Conservation (phyloP, 2,797 vertebrate genomes). For the Gymnocypris eckloni region DNA sequence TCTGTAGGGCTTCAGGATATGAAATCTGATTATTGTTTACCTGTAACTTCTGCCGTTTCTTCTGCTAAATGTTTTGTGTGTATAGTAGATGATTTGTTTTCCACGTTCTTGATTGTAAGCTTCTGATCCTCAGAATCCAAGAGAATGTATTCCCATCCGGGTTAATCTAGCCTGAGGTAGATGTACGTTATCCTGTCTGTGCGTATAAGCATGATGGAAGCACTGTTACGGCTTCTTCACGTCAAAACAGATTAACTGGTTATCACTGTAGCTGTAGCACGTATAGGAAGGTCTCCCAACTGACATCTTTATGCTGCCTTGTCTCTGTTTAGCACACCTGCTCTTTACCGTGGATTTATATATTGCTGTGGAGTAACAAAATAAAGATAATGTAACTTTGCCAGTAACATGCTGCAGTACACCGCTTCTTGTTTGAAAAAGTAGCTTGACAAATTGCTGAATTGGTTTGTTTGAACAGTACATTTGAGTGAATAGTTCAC, state of each 20-base stretch:
- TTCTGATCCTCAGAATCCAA: background rate
- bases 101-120: slow-evolving; percentile 11
- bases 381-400: background rate
- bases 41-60: background rate
- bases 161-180: slow-evolving; percentile 5
- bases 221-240: slow-evolving; percentile 31
- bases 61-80: background rate
- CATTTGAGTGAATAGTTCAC: background rate
- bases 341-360: slow-evolving; percentile 14
- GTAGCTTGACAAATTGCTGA: background rate
- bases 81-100: background rate
- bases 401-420: background rate
- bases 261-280: background rate
- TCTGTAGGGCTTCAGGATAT: slow-evolving; percentile 19
- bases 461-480: no score
- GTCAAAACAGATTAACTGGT: slow-evolving; percentile 14
- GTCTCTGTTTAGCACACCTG: background rate
- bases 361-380: background rate
- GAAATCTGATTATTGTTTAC: slow-evolving; percentile 1
- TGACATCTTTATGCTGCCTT: background rate
- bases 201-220: background rate
- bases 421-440: background rate
- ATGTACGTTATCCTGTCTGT: background rate
- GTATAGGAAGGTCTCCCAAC: background rate
- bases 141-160: background rate